Evolutionary conservation across 2,113 vertebrate genomes (phyloP), one percentile per base, ranked within the genome.

Genomic region (Syngnathus scovelli): DNA sequence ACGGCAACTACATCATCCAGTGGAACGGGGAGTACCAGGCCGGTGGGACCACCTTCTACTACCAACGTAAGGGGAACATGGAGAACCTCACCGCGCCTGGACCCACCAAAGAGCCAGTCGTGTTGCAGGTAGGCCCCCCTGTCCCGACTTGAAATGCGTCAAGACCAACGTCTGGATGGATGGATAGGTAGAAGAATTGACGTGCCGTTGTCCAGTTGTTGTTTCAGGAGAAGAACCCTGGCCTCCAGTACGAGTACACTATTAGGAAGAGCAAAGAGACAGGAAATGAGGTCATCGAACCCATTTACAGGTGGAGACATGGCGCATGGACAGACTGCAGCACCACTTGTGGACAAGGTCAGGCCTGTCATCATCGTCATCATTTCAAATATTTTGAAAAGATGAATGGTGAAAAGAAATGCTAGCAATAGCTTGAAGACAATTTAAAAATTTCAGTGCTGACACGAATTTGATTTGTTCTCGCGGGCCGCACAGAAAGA

Each of bases 1-100:
- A 99, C 39, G 97, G 97, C 69, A 94, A 94, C 69, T 98, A 90
- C 85, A 95, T 98, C 82, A 99, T 99, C 89, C 97, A 99, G 75
- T 99, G 97, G 97, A 99, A 95, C 9, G 96, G 97, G 6, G 95
- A 98, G 85, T 99, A 99, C 65, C 90, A 93, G 77, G 91, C 95
- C 15, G 95, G 95, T 0, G 96, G 94, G 56, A 94, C 95, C 0
- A 58, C 91, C 44, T 98, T 99, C 89, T 93, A 89, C 61, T 99
- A 99, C 2, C 93, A 95, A 56, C 92, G 96, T 78, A 93, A 83
- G 19, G 94, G 94, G 2, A 95, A 99, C 81, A 84, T 95, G 78
- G 97, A 99, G 90, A 99, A 95, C 68, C 90, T 99, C 74, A 96
- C 95, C 0, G 95, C 97, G 18, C 69, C 93, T 0, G 97, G 97